Evolutionary conservation across 1,140 invertebrate species (phyloP).

Genomic region (Zaprionus ghesquierei): DNA sequence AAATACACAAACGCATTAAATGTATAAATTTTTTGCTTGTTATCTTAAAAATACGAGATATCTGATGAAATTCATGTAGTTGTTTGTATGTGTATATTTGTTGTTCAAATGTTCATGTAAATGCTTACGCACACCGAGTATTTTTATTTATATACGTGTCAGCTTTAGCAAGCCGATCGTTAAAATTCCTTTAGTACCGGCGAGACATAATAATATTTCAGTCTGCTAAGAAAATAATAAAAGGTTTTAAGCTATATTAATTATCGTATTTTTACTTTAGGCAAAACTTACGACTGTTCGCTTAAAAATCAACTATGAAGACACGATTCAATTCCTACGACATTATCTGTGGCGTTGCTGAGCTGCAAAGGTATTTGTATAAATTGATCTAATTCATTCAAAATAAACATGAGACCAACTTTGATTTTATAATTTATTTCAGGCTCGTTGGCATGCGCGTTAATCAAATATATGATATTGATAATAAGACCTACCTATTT

Average conservation of each 20-base stretch:
- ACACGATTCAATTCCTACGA: slow-evolving; percentile 95
- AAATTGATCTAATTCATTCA: not conserved
- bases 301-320: slow-evolving; percentile 89
- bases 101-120: not conserved
- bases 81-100: not conserved
- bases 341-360: slow-evolving; percentile 92
- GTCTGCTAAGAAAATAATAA: not conserved
- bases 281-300: slow-evolving; percentile 6
- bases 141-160: not conserved
- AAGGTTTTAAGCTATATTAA: not conserved
- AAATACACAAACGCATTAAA: not conserved
- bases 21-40: not conserved
- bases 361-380: slow-evolving; percentile 90
- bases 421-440: slow-evolving; percentile 44
- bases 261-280: slow-evolving; percentile 10
- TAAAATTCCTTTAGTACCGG: not conserved
- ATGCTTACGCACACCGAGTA: not conserved
- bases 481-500: slow-evolving; percentile 98
- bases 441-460: slow-evolving; percentile 96
- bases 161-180: not conserved
- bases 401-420: not conserved
- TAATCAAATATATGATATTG: slow-evolving; percentile 98
- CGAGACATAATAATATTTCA: no score
- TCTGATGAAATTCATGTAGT: not conserved
- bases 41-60: not conserved